Percentiles rank a stretch among this genome's conserved stretches.
Evolutionary conservation across 2,797 vertebrate genomes (phyloP).

Genomic region (Dipus sagitta): DNA sequence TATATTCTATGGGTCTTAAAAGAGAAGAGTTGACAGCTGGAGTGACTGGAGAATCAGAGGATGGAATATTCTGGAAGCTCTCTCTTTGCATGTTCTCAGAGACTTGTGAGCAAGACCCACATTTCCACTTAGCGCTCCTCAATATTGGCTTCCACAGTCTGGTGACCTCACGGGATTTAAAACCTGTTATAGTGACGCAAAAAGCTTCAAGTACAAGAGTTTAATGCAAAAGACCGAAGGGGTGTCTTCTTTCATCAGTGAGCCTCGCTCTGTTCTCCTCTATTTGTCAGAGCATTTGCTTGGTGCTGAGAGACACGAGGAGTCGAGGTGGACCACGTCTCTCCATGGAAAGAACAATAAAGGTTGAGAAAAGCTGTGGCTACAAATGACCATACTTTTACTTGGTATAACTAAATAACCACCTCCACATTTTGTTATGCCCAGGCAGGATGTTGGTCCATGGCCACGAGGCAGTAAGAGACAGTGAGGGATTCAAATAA

Average conservation of each 20-base stretch:
- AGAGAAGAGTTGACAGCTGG: background rate
- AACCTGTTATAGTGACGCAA: background rate
- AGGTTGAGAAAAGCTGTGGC: background rate
- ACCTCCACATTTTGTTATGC: background rate
- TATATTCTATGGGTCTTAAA: background rate
- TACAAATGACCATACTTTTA: background rate
- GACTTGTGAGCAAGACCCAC: background rate
- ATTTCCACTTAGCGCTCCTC: accelerated
- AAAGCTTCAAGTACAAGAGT: background rate
- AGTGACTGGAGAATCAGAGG: background rate
- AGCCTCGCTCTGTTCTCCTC: background rate
- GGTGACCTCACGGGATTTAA: background rate
- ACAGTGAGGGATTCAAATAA: background rate
- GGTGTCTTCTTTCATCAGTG: background rate
- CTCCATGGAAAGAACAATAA: background rate
- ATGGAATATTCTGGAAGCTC: background rate
- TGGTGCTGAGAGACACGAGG: background rate
- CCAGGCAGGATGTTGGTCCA: background rate
- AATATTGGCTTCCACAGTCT: background rate
- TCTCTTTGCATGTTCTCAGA: background rate
- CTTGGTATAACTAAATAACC: background rate
- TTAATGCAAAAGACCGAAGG: background rate
- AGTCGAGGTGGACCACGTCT: no score
- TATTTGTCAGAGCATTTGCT: background rate
- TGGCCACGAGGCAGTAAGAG: no score